Evolutionary conservation across 2,888 invertebrate genomes (phyloP), one percentile per base, ranked within the genome.

Genomic region (Mesorhabditis belari): DNA sequence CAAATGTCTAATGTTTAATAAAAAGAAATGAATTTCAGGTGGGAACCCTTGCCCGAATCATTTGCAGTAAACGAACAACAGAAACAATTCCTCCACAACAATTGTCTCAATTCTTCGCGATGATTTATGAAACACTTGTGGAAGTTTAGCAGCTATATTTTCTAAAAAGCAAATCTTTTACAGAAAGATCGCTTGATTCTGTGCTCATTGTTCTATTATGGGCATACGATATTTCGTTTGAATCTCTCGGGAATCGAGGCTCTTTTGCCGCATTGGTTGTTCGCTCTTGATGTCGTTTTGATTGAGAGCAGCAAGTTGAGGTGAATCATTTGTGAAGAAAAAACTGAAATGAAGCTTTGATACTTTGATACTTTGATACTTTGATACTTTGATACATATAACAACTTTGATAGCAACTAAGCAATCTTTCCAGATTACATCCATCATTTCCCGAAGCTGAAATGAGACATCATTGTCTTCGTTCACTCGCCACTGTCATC

Each of bases 21-120:
- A 12, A 17, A 35, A 12, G 35, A n/a, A n/a, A n/a, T n/a, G n/a
- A n/a, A n/a, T n/a, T n/a, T n/a, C 21, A 50, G 12, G 19, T 71
- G 6, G 66, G 66, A 6, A 89, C 95, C 3, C 84, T 98, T 24
- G 96, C 96, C 58, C 87, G 94, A 76, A 92, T 96, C 80, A 89
- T 98, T 82, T 94, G 92, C 82, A 89, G 94, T 0, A 93, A 93
- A 83, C 92, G 91, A 83, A 91, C 92, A 1, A 90, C 90, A 49
- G 94, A 94, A 84, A 89, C 90, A 80, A 91, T 98, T 74, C 85
- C 91, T 58, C 91, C 93, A 0, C 90, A 85, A 2, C 96, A 96
- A 84, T 85, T 94, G 76, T 91, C 94, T 9, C 86, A 95, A 55
- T 92, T 94, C 84, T 94, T 93, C 83, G 87, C 92, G 77, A 90